A percentile compares a stretch with the other conserved stretches of the same genome.
phyloP scores from a whole-genome alignment of 2,888 invertebrate species.

The Agriotes lineatus region DNA sequence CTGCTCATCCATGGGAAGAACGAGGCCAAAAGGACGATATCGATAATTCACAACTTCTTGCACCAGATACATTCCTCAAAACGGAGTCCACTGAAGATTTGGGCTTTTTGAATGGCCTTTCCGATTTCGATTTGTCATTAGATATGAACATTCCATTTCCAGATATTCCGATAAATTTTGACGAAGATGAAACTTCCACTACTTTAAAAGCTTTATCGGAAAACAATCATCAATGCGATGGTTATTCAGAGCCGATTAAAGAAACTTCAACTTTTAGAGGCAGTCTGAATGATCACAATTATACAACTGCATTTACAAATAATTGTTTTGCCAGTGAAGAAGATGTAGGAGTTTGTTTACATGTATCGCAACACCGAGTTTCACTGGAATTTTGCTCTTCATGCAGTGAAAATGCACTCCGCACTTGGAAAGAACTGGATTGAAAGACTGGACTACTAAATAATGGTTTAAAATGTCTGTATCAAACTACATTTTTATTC shows the following conservation, averaged over 20 bases:
- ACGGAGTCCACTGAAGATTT: not conserved
- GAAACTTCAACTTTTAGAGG: not conserved
- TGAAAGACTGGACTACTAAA: slow-evolving; percentile 20
- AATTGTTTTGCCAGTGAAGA: slow-evolving; percentile 50
- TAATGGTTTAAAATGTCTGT: slow-evolving; percentile 58
- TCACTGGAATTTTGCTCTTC: slow-evolving; percentile 71
- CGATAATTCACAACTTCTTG: not conserved
- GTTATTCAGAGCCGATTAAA: too few species aligned
- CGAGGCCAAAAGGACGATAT: slow-evolving; percentile 7
- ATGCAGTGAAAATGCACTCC: slow-evolving; percentile 68
- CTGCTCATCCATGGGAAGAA: slow-evolving; percentile 52
- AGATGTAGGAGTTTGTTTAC: slow-evolving; percentile 70
- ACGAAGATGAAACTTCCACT: slow-evolving; percentile 1
- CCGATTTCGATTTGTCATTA: slow-evolving; percentile 19
- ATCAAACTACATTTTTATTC: slow-evolving; percentile 40
- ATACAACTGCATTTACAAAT: slow-evolving; percentile 45
- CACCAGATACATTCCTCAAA: not conserved
- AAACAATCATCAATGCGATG: not conserved
- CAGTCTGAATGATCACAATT: slow-evolving; percentile 57
- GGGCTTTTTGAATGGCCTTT: not conserved
- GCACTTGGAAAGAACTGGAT: slow-evolving; percentile 52
- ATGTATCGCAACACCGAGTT: slow-evolving; percentile 69
- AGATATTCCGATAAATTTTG: slow-evolving; percentile 12
- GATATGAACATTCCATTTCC: slow-evolving; percentile 11
- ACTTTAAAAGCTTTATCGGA: too few species aligned